phyloP scores from a whole-genome alignment of 2,113 vertebrate genomes.

The Clarias magur region DNA sequence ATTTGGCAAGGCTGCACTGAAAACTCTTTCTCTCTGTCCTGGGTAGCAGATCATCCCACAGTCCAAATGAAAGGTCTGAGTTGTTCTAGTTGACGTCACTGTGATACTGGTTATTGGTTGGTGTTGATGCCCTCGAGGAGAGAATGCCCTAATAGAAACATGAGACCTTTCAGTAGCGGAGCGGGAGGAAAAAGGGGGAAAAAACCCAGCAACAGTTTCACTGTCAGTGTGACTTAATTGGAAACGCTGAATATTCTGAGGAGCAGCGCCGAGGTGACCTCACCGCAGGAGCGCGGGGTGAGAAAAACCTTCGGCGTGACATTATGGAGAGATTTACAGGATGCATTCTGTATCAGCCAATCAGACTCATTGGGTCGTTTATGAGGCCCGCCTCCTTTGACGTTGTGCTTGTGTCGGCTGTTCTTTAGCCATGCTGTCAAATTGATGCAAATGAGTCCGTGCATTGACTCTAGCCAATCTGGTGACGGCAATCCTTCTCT shows the following conservation, averaged over 20 bases:
- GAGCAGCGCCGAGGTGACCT: not conserved
- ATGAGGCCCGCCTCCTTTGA: not conserved
- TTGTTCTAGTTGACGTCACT: constrained; percentile 64
- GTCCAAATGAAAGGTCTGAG: constrained; percentile 55
- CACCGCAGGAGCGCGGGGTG: not conserved
- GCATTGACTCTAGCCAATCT: not conserved
- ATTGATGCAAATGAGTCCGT: not conserved
- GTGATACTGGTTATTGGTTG: constrained; percentile 48
- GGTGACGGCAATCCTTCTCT: not conserved
- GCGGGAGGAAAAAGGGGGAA: not conserved
- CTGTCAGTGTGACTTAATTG: not conserved
- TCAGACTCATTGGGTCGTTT: not conserved
- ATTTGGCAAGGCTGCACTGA: not conserved
- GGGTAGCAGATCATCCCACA: constrained; percentile 10
- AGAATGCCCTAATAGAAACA: not conserved
- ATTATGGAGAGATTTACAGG: not conserved
- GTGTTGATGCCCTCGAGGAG: not conserved
- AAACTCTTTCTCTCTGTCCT: constrained; percentile 7
- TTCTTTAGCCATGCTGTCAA: not conserved
- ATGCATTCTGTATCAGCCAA: not conserved
- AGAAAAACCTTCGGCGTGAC: not conserved
- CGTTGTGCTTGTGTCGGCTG: not conserved
- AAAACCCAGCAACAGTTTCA: not conserved
- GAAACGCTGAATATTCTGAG: not conserved
- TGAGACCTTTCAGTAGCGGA: not conserved